Percentiles rank a stretch among this genome's conserved stretches.
Evolutionary conservation across 23 tunicate genomes (phyloP).

Genomic region (Diplosoma virens): DNA sequence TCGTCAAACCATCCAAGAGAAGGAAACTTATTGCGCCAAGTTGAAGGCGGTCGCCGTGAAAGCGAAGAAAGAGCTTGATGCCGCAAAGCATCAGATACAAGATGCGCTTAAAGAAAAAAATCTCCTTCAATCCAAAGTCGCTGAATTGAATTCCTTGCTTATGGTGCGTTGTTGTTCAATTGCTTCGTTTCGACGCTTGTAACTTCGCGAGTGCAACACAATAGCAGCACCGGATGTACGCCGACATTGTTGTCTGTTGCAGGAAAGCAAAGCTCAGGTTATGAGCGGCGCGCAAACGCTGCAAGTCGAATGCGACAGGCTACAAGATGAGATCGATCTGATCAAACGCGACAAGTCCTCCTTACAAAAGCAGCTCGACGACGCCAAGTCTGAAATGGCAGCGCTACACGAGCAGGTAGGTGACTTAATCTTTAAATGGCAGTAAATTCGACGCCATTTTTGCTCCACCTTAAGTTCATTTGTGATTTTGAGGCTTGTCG

Average conservation of each 20-base stretch:
- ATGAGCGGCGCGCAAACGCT: slow-evolving; percentile 81
- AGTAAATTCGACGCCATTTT: too few relatives aligned
- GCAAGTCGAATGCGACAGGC: slow-evolving; percentile 81
- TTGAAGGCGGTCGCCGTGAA: slow-evolving; percentile 77
- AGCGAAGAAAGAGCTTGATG: slow-evolving; percentile 77
- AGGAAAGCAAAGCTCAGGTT: slow-evolving; percentile 79
- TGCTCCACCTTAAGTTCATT: too few relatives aligned
- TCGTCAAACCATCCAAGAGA: slow-evolving; percentile 55
- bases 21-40: slow-evolving; percentile 58
- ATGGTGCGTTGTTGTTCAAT: slow-evolving; percentile 9
- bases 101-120: slow-evolving; percentile 40
- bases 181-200: background rate
- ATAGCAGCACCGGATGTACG: background rate
- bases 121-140: slow-evolving; percentile 16
- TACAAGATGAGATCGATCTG: slow-evolving; percentile 75
- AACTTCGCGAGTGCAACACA: background rate
- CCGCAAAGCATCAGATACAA: slow-evolving; percentile 53
- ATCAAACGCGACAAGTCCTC: slow-evolving; percentile 44
- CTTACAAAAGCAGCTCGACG: slow-evolving; percentile 60
- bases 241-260: background rate
- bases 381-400: slow-evolving; percentile 22
- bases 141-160: slow-evolving; percentile 27
- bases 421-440: too few relatives aligned
- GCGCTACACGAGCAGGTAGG: slow-evolving; percentile 26
- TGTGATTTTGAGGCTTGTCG: too few relatives aligned